Conservation (phyloP, 2,888 invertebrate genomes). For the Spodoptera exigua region DNA sequence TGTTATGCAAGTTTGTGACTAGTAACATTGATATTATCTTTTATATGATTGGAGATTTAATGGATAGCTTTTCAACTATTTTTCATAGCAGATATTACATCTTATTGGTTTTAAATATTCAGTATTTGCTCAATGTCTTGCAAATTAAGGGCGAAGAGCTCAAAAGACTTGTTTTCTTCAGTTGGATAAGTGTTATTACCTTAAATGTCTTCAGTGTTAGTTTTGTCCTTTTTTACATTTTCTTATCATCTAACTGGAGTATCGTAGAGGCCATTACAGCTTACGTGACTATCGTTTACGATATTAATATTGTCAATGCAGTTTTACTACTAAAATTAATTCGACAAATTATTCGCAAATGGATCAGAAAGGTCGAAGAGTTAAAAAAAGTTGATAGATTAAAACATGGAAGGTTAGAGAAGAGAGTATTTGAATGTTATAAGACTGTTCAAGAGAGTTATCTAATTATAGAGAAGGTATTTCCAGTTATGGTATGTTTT, state of each 20-base stretch:
- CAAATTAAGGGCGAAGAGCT: constrained; percentile 5
- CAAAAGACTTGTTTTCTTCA: background rate
- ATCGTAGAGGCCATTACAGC: background rate
- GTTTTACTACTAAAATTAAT: constrained; percentile 6
- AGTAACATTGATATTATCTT: background rate
- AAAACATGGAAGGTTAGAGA: background rate
- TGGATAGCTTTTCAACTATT: background rate
- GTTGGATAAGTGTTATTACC: constrained; percentile 12
- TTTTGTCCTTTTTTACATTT: background rate
- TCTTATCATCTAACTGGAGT: background rate
- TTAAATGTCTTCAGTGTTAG: constrained; percentile 3
- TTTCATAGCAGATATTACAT: constrained; percentile 1
- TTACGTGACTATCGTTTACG: background rate
- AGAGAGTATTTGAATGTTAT: constrained; percentile 9
- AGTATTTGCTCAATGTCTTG: constrained; percentile 1
- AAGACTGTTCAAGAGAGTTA: constrained; percentile 6
- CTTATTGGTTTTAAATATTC: constrained; percentile 17
- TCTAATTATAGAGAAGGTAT: constrained; percentile 6
- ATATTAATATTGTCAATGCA: constrained; percentile 7
- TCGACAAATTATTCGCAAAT: background rate
- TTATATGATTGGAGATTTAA: constrained; percentile 4
- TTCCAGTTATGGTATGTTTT: constrained; percentile 12
- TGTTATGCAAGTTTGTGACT: no score
- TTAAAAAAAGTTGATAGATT: background rate
- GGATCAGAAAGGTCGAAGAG: constrained; percentile 12